Evolutionary conservation across 2,888 invertebrate species (phyloP).

Genomic region (Hemithea aestivaria): DNA sequence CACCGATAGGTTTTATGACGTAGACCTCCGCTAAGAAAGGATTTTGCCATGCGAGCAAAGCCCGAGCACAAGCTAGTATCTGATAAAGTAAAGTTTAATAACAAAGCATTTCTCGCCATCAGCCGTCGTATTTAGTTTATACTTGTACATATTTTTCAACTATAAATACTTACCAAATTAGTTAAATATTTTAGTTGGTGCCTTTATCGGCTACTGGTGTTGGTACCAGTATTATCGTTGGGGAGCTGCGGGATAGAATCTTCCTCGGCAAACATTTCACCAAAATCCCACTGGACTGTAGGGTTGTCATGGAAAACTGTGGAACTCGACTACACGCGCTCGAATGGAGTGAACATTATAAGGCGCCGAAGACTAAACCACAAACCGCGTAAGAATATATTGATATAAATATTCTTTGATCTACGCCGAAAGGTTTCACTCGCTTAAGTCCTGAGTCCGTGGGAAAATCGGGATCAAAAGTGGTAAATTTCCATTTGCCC

Average conservation of each 20-base stretch:
- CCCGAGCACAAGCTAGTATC: too few species aligned
- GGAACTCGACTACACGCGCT: constrained; percentile 75
- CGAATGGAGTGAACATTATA: constrained; percentile 71
- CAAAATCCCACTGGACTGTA: constrained; percentile 59
- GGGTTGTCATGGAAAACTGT: constrained; percentile 75
- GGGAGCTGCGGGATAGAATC: constrained; percentile 79
- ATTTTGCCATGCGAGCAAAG: too few species aligned
- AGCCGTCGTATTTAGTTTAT: too few species aligned
- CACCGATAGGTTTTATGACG: too few species aligned
- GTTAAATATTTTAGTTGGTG: constrained; percentile 29
- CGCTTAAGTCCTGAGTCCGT: too few species aligned
- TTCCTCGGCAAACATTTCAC: constrained; percentile 83
- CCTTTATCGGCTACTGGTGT: constrained; percentile 80
- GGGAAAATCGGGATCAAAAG: too few species aligned
- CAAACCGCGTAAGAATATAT: constrained; percentile 42
- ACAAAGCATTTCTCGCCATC: too few species aligned
- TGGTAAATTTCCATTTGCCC: too few species aligned
- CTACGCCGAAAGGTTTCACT: too few species aligned
- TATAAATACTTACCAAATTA: not conserved
- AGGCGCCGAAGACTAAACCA: constrained; percentile 60
- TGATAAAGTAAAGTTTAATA: too few species aligned
- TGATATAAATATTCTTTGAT: too few species aligned
- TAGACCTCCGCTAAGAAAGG: too few species aligned
- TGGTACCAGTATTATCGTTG: constrained; percentile 82
- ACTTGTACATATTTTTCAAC: not conserved